Base-by-base conservation (phyloP, 1,140 invertebrate species). In the Drosophila kepulauana region DNA sequence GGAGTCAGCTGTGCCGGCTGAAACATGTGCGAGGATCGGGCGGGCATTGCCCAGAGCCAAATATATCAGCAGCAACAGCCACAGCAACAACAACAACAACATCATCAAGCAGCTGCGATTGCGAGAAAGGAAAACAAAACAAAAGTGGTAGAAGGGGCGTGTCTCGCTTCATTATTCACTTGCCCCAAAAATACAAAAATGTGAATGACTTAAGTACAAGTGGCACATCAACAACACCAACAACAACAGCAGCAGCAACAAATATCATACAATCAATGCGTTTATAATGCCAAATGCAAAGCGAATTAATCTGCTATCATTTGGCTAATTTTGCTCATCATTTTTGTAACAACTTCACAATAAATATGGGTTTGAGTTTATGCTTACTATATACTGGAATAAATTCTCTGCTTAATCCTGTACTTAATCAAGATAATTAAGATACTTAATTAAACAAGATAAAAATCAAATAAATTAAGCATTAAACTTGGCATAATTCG, bases 1-100 rank as follows among this genome's bases (percentile, higher is more conserved):
- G 25, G 25, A 75, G 84, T 87, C 84, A 87, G 82, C 82, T 87
- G 82, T 79, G 66, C 57, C 61, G 25, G 54, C 74, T 76, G 68
- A 41, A 72, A 72, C 68, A 75, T 72, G 69, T 72, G 74, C 66
- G 72, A 75, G 72, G 72, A 75, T 70, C 72, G 45, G 45, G 59
- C 59, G 54, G 54, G 13, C 30, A 75, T 64, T 28, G 68, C 73
- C 73, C 61, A 52, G 16, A 71, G 73, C 52, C 59, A 75, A 58
- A 74, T 46, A 30, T 67, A 46, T 45, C 38, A 71, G 15, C 63
- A 33, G 25, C 51, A 43, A 5, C 43, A 51, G 1, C 62, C 46
- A 5, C 64, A 11, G n/a, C 54, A 5, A 6, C 54, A 45, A 13
- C 51, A 57, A 6, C 43, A 7, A 5, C 30, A 62, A 46, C n/a